A percentile compares a stretch with the other conserved stretches of the same genome.
These are phyloP conservation scores for Halesus radiatus DNA, from an alignment of 1,140 invertebrate species.

Conservation along the genomic window DNA sequence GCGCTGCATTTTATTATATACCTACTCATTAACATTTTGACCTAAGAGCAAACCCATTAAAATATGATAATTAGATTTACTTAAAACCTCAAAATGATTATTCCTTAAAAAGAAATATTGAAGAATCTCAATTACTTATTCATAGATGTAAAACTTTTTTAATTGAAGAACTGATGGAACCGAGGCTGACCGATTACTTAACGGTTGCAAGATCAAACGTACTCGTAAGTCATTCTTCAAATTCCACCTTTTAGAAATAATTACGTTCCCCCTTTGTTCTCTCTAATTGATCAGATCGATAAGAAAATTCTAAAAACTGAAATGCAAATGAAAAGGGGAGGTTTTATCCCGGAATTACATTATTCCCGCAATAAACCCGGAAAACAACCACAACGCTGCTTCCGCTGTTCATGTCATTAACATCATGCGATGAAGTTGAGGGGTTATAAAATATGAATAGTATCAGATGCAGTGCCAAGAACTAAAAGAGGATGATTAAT, in stretches of 20 bases:
- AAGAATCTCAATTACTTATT: not conserved
- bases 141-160: not conserved
- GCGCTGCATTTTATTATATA: too few relatives aligned
- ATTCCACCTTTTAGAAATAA: conserved; percentile 39
- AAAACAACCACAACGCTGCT: not conserved
- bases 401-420: not conserved
- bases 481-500: too few relatives aligned
- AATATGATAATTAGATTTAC: too few relatives aligned
- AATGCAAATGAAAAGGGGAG: too few relatives aligned
- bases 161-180: not conserved
- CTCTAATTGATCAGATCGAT: conserved; percentile 54
- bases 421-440: too few relatives aligned
- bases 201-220: not conserved
- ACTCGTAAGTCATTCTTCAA: not conserved
- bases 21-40: too few relatives aligned
- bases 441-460: too few relatives aligned
- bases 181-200: not conserved
- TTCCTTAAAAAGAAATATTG: not conserved
- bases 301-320: not conserved
- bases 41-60: too few relatives aligned
- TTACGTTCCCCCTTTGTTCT: conserved; percentile 52
- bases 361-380: conserved; percentile 10
- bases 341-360: too few relatives aligned
- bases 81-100: too few relatives aligned
- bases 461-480: too few relatives aligned